These are phyloP conservation scores for Chinchilla lanigera DNA, from an alignment of 2,113 vertebrate genomes.

Conservation along the genomic window DNA sequence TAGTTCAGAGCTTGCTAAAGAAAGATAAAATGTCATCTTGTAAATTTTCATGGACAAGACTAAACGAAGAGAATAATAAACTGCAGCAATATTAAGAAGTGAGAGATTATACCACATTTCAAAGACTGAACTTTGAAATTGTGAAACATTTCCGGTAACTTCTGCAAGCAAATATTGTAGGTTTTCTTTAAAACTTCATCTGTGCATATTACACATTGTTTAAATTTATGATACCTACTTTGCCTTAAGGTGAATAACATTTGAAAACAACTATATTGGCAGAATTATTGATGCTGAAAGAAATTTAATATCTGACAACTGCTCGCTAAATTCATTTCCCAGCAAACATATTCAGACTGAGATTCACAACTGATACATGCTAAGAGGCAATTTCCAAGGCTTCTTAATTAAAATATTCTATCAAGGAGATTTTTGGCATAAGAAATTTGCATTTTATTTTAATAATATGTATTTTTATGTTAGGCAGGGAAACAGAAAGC, in stretches of 20 bases:
- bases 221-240: conserved; percentile 35
- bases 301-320: conserved; percentile 50
- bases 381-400: conserved; percentile 30
- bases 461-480: conserved; percentile 26
- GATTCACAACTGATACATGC: conserved; percentile 25
- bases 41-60: neutral
- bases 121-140: neutral
- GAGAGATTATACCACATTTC: neutral
- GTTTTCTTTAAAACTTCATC: conserved; percentile 6
- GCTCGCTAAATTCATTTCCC: neutral
- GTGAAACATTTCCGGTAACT: neutral
- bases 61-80: neutral
- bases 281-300: conserved; percentile 56
- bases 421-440: conserved; percentile 28
- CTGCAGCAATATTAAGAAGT: neutral
- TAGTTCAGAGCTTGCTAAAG: neutral
- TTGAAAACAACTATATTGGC: neutral
- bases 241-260: conserved; percentile 21
- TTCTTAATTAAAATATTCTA: conserved; percentile 70
- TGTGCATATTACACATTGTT: neutral
- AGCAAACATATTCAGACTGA: conserved; percentile 42
- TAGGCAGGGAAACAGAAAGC: conserved; percentile 3
- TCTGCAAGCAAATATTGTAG: neutral
- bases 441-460: conserved; percentile 59
- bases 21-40: neutral